Conservation (phyloP, 2,888 invertebrate genomes). For the Eupithecia insigniata region DNA sequence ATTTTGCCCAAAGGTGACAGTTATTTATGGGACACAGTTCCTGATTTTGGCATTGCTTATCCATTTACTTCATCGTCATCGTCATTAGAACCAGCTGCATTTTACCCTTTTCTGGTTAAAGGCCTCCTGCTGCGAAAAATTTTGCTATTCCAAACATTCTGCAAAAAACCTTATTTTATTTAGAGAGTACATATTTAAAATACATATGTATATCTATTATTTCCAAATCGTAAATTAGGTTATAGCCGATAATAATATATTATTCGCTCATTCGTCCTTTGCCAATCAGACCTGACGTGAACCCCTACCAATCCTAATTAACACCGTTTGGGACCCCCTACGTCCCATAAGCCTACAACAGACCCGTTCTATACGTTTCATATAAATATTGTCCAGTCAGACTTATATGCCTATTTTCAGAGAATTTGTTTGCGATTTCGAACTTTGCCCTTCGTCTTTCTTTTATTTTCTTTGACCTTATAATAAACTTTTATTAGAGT, state of each 20-base stretch:
- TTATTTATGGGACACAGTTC: neutral
- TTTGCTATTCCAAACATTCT: neutral
- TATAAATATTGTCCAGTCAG: constrained; percentile 16
- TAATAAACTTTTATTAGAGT: neutral
- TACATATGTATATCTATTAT: neutral
- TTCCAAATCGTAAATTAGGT: neutral
- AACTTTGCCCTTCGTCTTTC: constrained; percentile 30
- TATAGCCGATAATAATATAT: too few species aligned
- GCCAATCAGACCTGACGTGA: constrained; percentile 10
- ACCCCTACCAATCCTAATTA: constrained; percentile 35
- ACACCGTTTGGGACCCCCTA: constrained; percentile 33
- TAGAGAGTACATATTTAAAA: too few species aligned
- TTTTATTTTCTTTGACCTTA: neutral
- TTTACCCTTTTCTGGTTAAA: neutral
- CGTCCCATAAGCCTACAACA: constrained; percentile 34
- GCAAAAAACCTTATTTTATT: neutral
- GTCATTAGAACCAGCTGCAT: neutral
- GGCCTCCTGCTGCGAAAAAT: too few species aligned
- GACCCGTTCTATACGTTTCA: constrained; percentile 34
- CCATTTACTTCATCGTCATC: neutral
- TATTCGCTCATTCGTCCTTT: neutral
- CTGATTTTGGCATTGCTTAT: neutral
- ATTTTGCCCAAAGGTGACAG: neutral
- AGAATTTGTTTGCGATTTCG: constrained; percentile 37
- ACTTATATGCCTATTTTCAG: constrained; percentile 17